These are phyloP conservation scores for Drosophila peninsularis DNA, from an alignment of 2,888 invertebrate species.

Conservation along the genomic window DNA sequence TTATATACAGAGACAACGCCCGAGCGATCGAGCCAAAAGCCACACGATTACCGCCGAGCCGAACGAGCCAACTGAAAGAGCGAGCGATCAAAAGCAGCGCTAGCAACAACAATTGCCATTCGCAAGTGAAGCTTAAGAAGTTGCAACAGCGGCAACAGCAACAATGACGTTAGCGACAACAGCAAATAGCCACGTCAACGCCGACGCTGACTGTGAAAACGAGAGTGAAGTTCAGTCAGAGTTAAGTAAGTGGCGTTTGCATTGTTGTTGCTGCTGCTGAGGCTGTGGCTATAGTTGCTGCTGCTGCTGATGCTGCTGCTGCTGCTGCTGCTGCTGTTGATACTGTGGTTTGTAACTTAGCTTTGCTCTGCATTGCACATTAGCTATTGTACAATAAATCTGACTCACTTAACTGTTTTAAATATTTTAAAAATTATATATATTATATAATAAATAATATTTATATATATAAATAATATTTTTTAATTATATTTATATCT, in stretches of 20 bases:
- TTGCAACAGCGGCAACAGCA: conserved; percentile 33
- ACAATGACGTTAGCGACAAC: neutral
- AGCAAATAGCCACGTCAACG: conserved; percentile 29
- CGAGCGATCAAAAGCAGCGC: conserved; percentile 48
- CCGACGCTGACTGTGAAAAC: conserved; percentile 53
- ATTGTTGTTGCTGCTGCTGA: conserved; percentile 38
- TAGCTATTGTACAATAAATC: conserved; percentile 2
- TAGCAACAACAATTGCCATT: conserved; percentile 36
- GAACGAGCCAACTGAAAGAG: conserved; percentile 47
- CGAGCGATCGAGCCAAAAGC: conserved; percentile 64
- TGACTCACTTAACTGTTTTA: neutral
- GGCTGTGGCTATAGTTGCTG: conserved; percentile 11
- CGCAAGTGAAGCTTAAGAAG: conserved; percentile 66
- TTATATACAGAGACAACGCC: conserved; percentile 85
- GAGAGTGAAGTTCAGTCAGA: conserved; percentile 76
- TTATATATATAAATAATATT: too few species aligned
- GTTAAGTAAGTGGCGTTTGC: conserved; percentile 17
- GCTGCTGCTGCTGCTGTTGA: neutral
- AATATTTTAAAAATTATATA: neutral
- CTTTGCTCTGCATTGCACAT: conserved; percentile 34
- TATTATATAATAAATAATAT: too few species aligned
- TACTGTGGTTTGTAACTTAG: conserved; percentile 56
- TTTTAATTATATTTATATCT: too few species aligned
- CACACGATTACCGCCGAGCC: conserved; percentile 43
- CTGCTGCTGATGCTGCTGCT: conserved; percentile 1